A percentile compares a stretch with the other conserved stretches of the same genome.
phyloP scores from a whole-genome alignment of 1,140 invertebrate species.

The Tetraneura akinire region DNA sequence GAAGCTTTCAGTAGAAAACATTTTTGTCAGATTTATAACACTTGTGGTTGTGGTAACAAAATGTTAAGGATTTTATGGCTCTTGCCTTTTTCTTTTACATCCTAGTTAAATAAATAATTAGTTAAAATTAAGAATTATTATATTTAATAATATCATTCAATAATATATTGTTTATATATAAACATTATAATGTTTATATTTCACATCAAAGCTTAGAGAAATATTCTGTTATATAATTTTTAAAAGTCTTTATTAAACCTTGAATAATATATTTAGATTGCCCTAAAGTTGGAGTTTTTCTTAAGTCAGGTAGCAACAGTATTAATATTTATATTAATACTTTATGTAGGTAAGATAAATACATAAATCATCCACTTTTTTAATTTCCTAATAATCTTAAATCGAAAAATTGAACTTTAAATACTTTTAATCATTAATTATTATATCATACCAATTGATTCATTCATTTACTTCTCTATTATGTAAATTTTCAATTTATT shows the following conservation, averaged over 20 bases:
- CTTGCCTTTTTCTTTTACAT: conserved; percentile 1
- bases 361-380: conserved; percentile 26
- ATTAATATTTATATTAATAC: conserved; percentile 30
- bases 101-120: too few species aligned
- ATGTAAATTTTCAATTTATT: conserved; percentile 19
- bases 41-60: background rate
- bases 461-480: conserved; percentile 6
- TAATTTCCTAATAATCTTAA: conserved; percentile 2
- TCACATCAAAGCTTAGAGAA: too few species aligned
- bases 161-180: too few species aligned
- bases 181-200: too few species aligned
- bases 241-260: background rate
- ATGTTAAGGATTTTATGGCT: background rate
- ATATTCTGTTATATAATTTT: too few species aligned
- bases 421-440: background rate
- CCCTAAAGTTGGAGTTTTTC: background rate
- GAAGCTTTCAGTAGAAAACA: background rate
- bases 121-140: too few species aligned
- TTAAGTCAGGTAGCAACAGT: background rate
- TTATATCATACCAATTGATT: conserved; percentile 20
- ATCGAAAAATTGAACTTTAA: background rate
- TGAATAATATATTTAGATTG: background rate
- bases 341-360: conserved; percentile 25
- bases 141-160: too few species aligned
- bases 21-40: background rate